phyloP scores from a whole-genome alignment of 2,797 vertebrate species.

The Artibeus lituratus region DNA sequence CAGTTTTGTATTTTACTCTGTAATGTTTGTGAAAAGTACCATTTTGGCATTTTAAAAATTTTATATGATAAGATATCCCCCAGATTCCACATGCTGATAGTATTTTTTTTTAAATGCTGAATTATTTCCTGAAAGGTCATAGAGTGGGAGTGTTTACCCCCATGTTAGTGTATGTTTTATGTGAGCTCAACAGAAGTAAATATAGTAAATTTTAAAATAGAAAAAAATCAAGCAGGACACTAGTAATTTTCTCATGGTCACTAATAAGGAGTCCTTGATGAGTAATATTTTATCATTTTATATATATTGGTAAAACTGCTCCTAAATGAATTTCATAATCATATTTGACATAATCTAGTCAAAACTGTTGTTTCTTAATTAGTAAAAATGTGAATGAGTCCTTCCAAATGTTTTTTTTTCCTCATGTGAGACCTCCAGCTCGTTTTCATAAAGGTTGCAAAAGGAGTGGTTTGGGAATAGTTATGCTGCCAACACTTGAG shows the following conservation, averaged over 20 bases:
- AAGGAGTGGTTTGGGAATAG: neutral
- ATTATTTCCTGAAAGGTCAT: neutral
- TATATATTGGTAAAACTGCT: neutral
- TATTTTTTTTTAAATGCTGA: neutral
- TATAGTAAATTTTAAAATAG: neutral
- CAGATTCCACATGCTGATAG: neutral
- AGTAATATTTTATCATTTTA: neutral
- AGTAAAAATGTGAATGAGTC: neutral
- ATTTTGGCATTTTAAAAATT: neutral
- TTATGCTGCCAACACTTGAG: neutral
- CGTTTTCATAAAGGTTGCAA: slow-evolving; percentile 17
- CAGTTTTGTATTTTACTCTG: neutral
- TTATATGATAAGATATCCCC: neutral
- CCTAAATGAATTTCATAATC: neutral
- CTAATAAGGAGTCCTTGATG: neutral
- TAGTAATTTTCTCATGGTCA: neutral
- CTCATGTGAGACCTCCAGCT: neutral
- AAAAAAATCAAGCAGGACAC: neutral
- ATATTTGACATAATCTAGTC: neutral
- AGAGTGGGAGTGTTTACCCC: neutral
- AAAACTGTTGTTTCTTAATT: neutral
- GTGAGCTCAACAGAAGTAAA: neutral
- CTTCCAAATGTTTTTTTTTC: slow-evolving; percentile 42
- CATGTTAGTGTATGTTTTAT: neutral
- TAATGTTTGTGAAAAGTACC: neutral